These are phyloP conservation scores for Chionis minor DNA, from an alignment of 2,113 vertebrate genomes.

Conservation along the genomic window DNA sequence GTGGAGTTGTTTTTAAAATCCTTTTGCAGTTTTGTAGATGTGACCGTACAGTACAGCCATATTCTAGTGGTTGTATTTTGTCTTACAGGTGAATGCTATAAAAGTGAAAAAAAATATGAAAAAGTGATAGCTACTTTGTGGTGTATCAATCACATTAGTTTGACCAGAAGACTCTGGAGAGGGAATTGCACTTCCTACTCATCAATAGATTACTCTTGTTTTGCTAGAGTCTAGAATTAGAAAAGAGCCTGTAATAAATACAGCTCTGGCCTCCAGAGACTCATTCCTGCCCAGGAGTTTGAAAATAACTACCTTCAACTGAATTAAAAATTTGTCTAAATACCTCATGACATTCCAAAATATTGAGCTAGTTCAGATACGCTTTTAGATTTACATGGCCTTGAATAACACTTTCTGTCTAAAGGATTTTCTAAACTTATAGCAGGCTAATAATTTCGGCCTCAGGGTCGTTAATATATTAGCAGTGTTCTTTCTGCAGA, in stretches of 20 bases:
- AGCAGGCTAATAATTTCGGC: background rate
- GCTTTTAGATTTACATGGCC: background rate
- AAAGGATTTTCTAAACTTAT: background rate
- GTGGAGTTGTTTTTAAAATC: background rate
- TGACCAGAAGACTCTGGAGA: conserved; percentile 44
- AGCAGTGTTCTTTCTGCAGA: background rate
- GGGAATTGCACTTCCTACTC: conserved; percentile 34
- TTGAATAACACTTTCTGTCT: background rate
- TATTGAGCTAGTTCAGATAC: background rate
- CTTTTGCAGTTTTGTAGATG: background rate
- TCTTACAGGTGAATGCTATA: background rate
- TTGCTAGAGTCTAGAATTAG: background rate
- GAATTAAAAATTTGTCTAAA: conserved; percentile 29
- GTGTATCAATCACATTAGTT: conserved; percentile 46
- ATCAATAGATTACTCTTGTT: conserved; percentile 44
- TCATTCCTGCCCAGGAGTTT: conserved; percentile 15
- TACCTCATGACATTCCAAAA: background rate
- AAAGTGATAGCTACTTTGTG: background rate
- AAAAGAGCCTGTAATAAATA: conserved; percentile 33
- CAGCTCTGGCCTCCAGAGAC: background rate
- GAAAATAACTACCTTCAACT: conserved; percentile 7
- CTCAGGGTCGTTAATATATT: background rate
- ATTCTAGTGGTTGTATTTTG: background rate
- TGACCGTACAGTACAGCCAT: background rate
- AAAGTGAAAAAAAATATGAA: conserved; percentile 22